These are phyloP conservation scores for Trileptium ribeirensis DNA, from an alignment of 2,888 invertebrate genomes.

Conservation along the genomic window DNA sequence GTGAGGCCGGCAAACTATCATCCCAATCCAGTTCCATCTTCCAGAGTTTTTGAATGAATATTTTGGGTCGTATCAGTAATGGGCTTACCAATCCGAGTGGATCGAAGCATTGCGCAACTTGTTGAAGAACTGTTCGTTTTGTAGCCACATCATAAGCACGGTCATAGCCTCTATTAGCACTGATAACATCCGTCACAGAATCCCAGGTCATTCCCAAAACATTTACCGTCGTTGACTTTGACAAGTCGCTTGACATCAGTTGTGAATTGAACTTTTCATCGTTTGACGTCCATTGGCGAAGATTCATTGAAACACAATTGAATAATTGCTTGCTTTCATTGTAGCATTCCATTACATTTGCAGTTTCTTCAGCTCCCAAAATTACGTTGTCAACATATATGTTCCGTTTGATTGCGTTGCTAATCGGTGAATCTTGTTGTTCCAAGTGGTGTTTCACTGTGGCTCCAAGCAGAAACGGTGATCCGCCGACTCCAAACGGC, in stretches of 20 bases:
- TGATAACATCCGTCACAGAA: background rate
- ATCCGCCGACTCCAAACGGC: conserved; percentile 32
- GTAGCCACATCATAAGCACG: background rate
- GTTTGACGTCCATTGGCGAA: background rate
- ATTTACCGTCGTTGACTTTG: background rate
- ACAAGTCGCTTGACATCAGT: background rate
- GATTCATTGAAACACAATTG: background rate
- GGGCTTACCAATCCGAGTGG: background rate
- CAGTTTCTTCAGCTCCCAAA: background rate
- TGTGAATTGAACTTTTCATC: background rate
- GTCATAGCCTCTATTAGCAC: background rate
- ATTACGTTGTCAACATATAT: conserved; percentile 9
- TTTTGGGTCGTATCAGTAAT: background rate
- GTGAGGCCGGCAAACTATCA: background rate
- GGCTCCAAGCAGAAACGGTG: conserved; percentile 32
- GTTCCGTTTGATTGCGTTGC: background rate
- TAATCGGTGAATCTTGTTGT: background rate
- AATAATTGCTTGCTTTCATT: background rate
- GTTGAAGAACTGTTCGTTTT: background rate
- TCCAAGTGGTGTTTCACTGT: conserved; percentile 27
- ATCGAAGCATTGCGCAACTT: background rate
- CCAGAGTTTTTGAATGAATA: background rate
- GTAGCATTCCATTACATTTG: background rate
- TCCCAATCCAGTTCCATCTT: background rate
- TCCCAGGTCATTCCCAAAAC: background rate